Evolutionary conservation across 2,797 vertebrate species (phyloP), one percentile per base, ranked within the genome.

Genomic region (Meda fulgida): DNA sequence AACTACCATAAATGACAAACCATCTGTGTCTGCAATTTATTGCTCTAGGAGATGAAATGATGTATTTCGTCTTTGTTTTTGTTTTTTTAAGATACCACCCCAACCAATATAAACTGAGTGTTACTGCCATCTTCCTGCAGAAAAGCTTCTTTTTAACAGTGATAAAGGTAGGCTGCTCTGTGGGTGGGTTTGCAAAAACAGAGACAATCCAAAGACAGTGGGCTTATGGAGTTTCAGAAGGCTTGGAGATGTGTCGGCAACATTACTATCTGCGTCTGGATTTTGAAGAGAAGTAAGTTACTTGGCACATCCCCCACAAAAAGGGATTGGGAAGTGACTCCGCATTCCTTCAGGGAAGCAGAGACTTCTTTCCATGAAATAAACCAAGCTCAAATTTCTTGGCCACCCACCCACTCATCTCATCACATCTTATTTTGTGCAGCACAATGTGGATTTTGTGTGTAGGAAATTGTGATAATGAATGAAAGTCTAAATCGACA

Each of bases 401-500:
- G 75, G 78, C 79, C 83, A 85, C 81, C 51, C 80, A 87, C 80
- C 67, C 78, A 82, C 82, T 31, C 80, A 77, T 84, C 80, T 81
- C 81, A 67, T 80, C 85, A 79, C 72, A 75, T 87, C 73, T 69
- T 55, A 43, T 58, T 70, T 72, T 55, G 48, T 48, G 43, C 69
- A 65, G n/a, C 66, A 80, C 34, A 26, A 79, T 81, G 86, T 60
- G 80, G 69, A 85, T 85, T 84, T 82, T 77, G 67, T 83, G 83
- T 78, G 58, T 81, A 84, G 72, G 51, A 81, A 85, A 82, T 81
- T 82, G 88, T 83, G 65, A 84, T 88, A 88, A 89, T 90, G 86
- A 90, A 89, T 66, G 29, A 81, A 73, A 81, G 58, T 89, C 29
- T 53, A 76, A 66, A 71, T 67, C 31, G 67, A 76, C 60, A 86